These are phyloP conservation scores for Variabilichromis moorii DNA, from an alignment of 2,113 vertebrate species.

Conservation along the genomic window DNA sequence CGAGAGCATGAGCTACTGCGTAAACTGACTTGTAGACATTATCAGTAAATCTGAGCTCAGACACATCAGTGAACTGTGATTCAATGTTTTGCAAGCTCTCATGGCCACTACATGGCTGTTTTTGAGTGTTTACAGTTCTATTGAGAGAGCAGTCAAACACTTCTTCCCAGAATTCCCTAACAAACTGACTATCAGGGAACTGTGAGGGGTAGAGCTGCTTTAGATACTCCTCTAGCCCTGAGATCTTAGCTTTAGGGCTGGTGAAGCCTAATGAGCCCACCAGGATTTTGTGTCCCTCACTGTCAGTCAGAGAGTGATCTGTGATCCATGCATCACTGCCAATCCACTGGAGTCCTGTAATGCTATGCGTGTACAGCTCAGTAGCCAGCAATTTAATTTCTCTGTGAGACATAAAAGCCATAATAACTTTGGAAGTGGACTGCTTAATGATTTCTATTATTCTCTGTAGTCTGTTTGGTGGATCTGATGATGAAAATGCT, in stretches of 20 bases:
- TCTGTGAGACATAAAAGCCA: slow-evolving; percentile 71
- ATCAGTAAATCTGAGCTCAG: slow-evolving; percentile 63
- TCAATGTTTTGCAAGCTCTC: slow-evolving; percentile 57
- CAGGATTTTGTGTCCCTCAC: slow-evolving; percentile 41
- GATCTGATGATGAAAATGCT: slow-evolving; percentile 64
- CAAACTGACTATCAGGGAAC: slow-evolving; percentile 63
- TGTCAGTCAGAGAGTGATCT: slow-evolving; percentile 60
- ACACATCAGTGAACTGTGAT: slow-evolving; percentile 64
- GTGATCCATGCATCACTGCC: slow-evolving; percentile 78
- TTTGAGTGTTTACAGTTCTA: background rate
- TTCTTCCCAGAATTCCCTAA: slow-evolving; percentile 70
- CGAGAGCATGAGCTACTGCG: slow-evolving; percentile 67
- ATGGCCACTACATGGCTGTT: slow-evolving; percentile 47
- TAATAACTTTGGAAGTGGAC: slow-evolving; percentile 67
- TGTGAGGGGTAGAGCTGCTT: slow-evolving; percentile 58
- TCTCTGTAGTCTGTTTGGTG: slow-evolving; percentile 39
- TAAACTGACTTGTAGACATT: slow-evolving; percentile 75
- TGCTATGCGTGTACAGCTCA: slow-evolving; percentile 58
- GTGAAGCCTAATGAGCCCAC: slow-evolving; percentile 68
- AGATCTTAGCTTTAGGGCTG: slow-evolving; percentile 58
- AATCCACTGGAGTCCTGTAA: slow-evolving; percentile 69
- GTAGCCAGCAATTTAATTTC: slow-evolving; percentile 66
- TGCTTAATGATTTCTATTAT: slow-evolving; percentile 55
- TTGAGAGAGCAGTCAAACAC: slow-evolving; percentile 64
- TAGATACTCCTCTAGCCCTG: slow-evolving; percentile 60